Base-by-base conservation (phyloP, 1,140 invertebrate genomes). In the Leptestheria dahalacensis region DNA sequence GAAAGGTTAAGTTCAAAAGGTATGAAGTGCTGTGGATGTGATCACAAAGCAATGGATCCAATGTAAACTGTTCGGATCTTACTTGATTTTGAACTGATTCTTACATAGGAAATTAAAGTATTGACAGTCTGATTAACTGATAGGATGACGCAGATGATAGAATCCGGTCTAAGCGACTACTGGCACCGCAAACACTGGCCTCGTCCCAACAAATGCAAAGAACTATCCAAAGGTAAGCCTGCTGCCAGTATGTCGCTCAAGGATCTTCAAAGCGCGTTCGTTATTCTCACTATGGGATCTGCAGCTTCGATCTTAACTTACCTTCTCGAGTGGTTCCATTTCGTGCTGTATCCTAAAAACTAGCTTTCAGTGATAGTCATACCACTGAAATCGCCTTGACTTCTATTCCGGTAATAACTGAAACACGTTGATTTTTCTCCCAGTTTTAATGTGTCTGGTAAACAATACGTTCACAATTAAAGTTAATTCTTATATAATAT, bases 111-210 rank as follows among this genome's bases (percentile, higher is more conserved):
- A n/a, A n/a, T n/a, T n/a, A n/a, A n/a, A n/a, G n/a, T n/a, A n/a
- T n/a, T n/a, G n/a, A n/a, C n/a, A n/a, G n/a, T n/a, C n/a, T n/a
- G n/a, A n/a, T n/a, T n/a, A n/a, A n/a, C n/a, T 47, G 23, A 1
- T 58, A 66, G 65, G 57, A 65, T 66, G n/a, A 57, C 65, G 12
- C 61, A 58, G 18, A 61, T 66, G 63, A 47, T 59, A 11, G 63
- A 66, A 58, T 56, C 64, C 1, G 65, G 65, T 9, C 24, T 65
- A 11, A 63, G 64, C 51, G 60, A 48, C 23, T 48, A 59, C 20
- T 66, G 65, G 65, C 46, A 48, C 50, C 25, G 55, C 29, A 28
- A 61, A 48, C 61, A 62, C 33, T 66, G 65, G 65, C 65, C 65
- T 1, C 54, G 48, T 18, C 59, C 64, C 23, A 65, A 61, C 54